These are phyloP conservation scores for Poecilia wingei DNA, from an alignment of 2,797 vertebrate genomes.

Conservation along the genomic window DNA sequence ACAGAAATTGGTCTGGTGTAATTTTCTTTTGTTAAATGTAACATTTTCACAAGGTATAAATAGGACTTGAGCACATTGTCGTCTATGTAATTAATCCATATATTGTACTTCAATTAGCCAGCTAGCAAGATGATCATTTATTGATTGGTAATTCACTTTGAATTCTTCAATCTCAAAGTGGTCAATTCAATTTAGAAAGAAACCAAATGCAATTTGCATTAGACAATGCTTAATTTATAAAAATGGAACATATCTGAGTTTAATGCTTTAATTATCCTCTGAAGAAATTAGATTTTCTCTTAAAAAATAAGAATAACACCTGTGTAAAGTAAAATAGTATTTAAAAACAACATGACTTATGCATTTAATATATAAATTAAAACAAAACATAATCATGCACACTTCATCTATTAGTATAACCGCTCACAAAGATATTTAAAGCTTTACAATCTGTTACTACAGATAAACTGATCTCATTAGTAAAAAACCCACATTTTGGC, in stretches of 20 bases:
- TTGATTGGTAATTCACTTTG: neutral
- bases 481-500: neutral
- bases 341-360: neutral
- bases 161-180: neutral
- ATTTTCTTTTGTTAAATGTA: neutral
- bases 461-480: neutral
- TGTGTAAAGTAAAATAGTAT: neutral
- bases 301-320: neutral
- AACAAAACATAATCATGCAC: neutral
- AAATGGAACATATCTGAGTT: neutral
- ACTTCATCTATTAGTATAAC: no score
- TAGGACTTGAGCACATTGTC: neutral
- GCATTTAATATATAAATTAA: neutral
- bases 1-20: neutral
- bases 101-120: neutral
- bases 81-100: neutral
- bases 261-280: neutral
- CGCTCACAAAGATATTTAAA: neutral
- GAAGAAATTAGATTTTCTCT: neutral
- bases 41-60: neutral
- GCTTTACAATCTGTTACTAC: neutral
- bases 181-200: neutral
- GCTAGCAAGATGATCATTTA: neutral
- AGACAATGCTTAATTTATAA: neutral
- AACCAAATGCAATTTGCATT: neutral